These are phyloP conservation scores for Baccha elongata DNA, from an alignment of 2,888 invertebrate species.

Conservation along the genomic window DNA sequence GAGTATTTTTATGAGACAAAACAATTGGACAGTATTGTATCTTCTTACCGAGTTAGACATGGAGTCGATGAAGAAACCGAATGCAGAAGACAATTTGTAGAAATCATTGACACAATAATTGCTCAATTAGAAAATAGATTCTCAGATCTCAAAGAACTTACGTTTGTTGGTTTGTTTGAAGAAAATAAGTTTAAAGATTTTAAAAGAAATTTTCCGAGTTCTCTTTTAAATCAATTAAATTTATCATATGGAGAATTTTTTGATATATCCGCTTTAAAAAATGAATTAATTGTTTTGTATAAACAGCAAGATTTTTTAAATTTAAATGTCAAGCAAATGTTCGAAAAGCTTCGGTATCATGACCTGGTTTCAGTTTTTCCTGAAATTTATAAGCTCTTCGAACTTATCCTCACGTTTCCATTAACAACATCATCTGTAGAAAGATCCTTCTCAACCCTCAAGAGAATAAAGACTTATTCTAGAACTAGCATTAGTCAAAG, in stretches of 20 bases:
- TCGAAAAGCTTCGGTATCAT: conserved; percentile 11
- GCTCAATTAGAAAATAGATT: conserved; percentile 9
- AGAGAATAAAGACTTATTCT: conserved; percentile 24
- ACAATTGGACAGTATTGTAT: background rate
- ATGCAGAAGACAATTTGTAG: conserved; percentile 13
- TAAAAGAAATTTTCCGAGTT: conserved; percentile 4
- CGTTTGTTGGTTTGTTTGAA: conserved; percentile 33
- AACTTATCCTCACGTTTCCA: conserved; percentile 18
- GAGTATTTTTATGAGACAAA: conserved; percentile 15
- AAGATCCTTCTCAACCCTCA: conserved; percentile 10
- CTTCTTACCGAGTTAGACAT: conserved; percentile 7
- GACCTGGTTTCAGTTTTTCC: conserved; percentile 30
- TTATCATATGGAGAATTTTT: conserved; percentile 22
- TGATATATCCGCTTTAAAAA: conserved; percentile 24
- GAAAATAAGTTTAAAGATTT: conserved; percentile 24
- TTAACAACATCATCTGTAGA: conserved; percentile 20
- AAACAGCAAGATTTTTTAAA: conserved; percentile 27
- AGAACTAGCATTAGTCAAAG: conserved; percentile 20
- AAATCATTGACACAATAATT: conserved; percentile 8
- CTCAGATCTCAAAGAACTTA: conserved; percentile 29
- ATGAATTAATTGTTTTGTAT: conserved; percentile 28
- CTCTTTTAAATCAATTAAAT: conserved; percentile 21
- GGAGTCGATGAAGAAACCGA: conserved; percentile 19
- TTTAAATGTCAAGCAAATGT: conserved; percentile 17
- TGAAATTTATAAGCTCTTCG: conserved; percentile 19